Evolutionary conservation across 2,888 invertebrate species (phyloP), one percentile per base, ranked within the genome.

Genomic region (Lasioglossum vierecki): DNA sequence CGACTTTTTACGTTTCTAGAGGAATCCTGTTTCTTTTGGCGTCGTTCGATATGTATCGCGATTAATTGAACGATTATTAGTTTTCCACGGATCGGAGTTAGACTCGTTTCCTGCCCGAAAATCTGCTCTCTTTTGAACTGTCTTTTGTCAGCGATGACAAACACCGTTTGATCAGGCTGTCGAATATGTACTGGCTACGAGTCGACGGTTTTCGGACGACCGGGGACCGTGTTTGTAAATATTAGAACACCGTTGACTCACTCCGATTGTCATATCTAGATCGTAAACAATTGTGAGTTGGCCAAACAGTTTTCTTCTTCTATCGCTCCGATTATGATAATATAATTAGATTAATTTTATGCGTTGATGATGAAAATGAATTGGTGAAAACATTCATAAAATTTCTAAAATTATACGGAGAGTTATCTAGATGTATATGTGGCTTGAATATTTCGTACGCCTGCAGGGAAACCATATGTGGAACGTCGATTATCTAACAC

Each of bases 211-310:
- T 18, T 15, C 2, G 63, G 18, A n/a, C 15, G 46, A 46, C 18
- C 57, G 46, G 46, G 4, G 41, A 41, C 15, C 35, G 30, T 49
- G 49, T 75, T 82, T 80, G 75, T 80, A 82, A 80, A 80, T 80
- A 82, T n/a, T 18, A 5, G 41, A 26, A 8, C 35, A 15, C 0
- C 13, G 63, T 2, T 30, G 63, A 63, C 63, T 15, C 30, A 15
- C 26, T 30, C 15, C 63, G 63, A 30, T 63, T 30, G 30, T 63
- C 30, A 30, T 63, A 30, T 53, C 53, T 9, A 22, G 5, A 60
- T 15, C 60, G 26, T 63, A 6, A 13, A 1, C n/a, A 3, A n/a
- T 53, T n/a, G 3, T 3, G 22, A n/a, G 9, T 22, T n/a, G 22
- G n/a, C 53, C 22, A n/a, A 53, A 53, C 22, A 53, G 53, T 53